Percentiles rank a stretch among this genome's conserved stretches.
phyloP scores from a whole-genome alignment of 2,797 vertebrate species.

The Tenualosa ilisha region DNA sequence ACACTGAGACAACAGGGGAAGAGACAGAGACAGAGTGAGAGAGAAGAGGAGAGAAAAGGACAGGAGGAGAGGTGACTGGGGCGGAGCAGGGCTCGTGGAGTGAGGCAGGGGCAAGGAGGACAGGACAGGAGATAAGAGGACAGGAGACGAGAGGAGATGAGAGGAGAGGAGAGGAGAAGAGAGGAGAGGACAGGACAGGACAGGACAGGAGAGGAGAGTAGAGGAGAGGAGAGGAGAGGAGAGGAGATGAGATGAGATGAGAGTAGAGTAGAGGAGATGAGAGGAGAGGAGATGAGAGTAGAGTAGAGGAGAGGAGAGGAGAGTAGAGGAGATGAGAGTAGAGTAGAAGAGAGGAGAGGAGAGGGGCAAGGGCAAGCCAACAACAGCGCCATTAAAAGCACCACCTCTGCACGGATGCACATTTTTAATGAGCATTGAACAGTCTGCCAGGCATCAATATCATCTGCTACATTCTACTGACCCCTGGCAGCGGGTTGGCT shows the following conservation, averaged over 20 bases:
- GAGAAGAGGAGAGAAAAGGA: no score
- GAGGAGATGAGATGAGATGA: background rate
- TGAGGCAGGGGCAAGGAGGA: no score
- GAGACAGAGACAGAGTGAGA: no score
- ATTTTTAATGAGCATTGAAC: conserved; percentile 12
- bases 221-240: background rate
- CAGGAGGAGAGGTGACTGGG: no score
- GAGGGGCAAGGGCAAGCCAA: conserved; percentile 14
- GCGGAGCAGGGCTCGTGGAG: no score
- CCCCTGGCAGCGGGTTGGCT: background rate
- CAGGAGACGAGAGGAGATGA: no score
- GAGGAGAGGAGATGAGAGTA: background rate
- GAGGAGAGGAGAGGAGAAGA: background rate
- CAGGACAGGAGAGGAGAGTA: background rate
- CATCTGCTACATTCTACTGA: conserved; percentile 7
- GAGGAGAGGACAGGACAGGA: background rate
- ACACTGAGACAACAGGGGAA: no score
- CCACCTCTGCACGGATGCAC: background rate
- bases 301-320: background rate
- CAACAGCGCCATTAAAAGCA: background rate
- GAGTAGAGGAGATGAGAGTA: background rate
- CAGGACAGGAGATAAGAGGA: no score
- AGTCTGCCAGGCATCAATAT: background rate
- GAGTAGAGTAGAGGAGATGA: background rate
- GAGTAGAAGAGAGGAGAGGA: background rate